A percentile compares a stretch with the other conserved stretches of the same genome.
Conservation (phyloP, 2,113 vertebrate genomes). For the Vidua chalybeata region DNA sequence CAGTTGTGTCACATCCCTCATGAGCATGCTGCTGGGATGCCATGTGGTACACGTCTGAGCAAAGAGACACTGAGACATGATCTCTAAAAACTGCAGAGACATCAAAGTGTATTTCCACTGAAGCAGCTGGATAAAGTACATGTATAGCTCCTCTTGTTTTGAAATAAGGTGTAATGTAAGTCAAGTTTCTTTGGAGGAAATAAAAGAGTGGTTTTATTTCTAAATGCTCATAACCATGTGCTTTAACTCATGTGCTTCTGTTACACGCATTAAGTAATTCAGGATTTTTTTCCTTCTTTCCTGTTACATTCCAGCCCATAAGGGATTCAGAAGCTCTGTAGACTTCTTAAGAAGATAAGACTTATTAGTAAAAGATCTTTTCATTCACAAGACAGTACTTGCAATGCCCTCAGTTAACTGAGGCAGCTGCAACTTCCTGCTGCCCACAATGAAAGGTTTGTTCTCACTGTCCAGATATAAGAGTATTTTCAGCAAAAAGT, state of each 20-base stretch:
- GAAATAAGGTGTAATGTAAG: not conserved
- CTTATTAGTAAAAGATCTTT: not conserved
- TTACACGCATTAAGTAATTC: not conserved
- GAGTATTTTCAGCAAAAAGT: not conserved
- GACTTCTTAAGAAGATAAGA: not conserved
- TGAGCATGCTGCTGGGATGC: not conserved
- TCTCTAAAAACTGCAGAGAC: not conserved
- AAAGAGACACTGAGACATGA: not conserved
- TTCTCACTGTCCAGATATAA: not conserved
- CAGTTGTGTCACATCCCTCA: not conserved
- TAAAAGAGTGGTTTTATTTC: not conserved
- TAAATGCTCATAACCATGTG: not conserved
- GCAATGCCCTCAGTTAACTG: not conserved
- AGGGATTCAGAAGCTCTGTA: not conserved
- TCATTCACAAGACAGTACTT: not conserved
- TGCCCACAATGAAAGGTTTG: not conserved
- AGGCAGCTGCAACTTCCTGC: not conserved
- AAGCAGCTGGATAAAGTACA: not conserved
- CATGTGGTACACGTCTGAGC: not conserved
- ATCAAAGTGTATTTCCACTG: not conserved
- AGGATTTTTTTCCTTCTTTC: not conserved
- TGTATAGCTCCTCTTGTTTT: not conserved
- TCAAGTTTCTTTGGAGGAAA: not conserved
- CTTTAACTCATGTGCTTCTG: not conserved
- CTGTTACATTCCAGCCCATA: not conserved